Evolutionary conservation across 2,888 invertebrate species (phyloP), one percentile per base, ranked within the genome.

Genomic region (Torymus tubicola): DNA sequence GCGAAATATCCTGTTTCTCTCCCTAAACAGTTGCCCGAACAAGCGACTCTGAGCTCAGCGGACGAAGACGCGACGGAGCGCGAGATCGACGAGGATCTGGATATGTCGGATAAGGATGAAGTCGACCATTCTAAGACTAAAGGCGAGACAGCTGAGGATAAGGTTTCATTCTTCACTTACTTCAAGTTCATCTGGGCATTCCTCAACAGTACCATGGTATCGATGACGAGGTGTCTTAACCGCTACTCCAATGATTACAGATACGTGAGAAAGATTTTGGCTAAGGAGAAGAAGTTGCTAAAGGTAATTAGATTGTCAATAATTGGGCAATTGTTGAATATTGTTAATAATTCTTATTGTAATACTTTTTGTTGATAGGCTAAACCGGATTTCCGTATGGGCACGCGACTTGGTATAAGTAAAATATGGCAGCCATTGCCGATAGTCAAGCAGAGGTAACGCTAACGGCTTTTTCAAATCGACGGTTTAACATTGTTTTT

Each of bases 161-260:
- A 92, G 77, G 92, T 93, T 67, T 93, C 94, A 82, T 72, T 94
- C 71, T 90, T 91, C 14, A 92, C 92, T 18, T 92, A 91, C 85
- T 87, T 93, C 75, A 91, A 94, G 84, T 94, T 95, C 86, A 87
- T 93, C 21, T 93, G 93, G 92, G 95, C 95, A 21, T 94, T 98
- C 86, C 90, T 97, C 76, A 94, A 95, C 84, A 96, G 97, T 86
- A 89, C 94, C 8, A 93, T 98, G 90, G 95, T 97, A 73, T 96
- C 97, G 24, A 88, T 96, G 72, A 98, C 97, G 2, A 93, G 94
- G 75, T 94, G 95, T 86, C 92, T 99, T 78, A 97, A 99, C 92
- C 94, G 93, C 86, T 95, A 96, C 86, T 99, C 99, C 0, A 93
- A 96, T 75, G 98, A 99, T 91, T 99, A 99, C 91, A 94, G 99